phyloP scores from a whole-genome alignment of 2,113 vertebrate genomes.

The Arenaria interpres region DNA sequence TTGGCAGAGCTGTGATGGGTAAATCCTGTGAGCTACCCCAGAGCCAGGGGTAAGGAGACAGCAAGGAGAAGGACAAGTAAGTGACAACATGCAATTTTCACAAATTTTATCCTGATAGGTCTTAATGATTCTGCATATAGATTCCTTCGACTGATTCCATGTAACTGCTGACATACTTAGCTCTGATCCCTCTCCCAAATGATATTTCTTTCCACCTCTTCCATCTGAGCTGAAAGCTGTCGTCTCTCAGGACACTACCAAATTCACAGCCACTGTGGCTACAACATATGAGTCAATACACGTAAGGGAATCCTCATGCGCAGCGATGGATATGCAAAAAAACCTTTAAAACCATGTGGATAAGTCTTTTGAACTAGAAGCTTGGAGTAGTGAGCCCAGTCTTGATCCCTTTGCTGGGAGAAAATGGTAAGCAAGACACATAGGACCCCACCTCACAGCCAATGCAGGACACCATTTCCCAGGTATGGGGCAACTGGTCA shows the following conservation, averaged over 20 bases:
- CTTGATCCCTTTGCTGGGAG: neutral
- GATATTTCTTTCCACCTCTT: neutral
- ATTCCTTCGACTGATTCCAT: neutral
- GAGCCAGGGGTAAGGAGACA: neutral
- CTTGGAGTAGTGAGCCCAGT: neutral
- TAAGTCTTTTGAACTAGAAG: neutral
- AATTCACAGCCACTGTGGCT: neutral
- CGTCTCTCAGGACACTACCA: neutral
- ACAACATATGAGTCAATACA: fast-evolving
- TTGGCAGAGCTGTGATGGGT: neutral
- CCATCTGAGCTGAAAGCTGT: neutral
- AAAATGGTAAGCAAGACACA: neutral
- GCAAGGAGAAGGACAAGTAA: neutral
- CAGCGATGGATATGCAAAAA: neutral
- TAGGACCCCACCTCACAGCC: neutral
- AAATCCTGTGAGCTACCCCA: neutral
- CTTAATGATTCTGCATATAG: neutral
- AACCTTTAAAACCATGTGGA: neutral
- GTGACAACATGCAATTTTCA: neutral
- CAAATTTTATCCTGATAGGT: neutral
- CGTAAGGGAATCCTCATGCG: neutral
- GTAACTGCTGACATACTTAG: neutral
- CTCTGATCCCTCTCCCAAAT: neutral
- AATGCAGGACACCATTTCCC: neutral
- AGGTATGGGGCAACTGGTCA: neutral